Percentiles rank a stretch among this genome's conserved stretches.
Conservation (phyloP, 2,888 invertebrate genomes). For the Oithona nana region DNA sequence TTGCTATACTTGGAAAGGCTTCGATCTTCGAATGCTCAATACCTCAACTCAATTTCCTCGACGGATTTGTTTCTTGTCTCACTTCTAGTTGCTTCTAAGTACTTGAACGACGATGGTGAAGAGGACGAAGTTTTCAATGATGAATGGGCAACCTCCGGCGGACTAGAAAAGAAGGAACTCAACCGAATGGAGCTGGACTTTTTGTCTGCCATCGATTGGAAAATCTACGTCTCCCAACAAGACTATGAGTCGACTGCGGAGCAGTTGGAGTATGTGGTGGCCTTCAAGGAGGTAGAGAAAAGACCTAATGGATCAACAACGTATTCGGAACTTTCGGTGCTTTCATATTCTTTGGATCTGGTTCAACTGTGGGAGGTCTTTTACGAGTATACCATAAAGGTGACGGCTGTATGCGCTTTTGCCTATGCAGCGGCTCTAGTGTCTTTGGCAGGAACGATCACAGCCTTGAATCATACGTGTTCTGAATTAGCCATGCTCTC, state of each 20-base stretch:
- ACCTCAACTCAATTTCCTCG: constrained; percentile 60
- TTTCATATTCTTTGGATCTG: constrained; percentile 30
- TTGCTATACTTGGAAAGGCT: constrained; percentile 81
- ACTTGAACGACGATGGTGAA: constrained; percentile 76
- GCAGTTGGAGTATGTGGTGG: constrained; percentile 49
- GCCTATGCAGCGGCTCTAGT: constrained; percentile 41
- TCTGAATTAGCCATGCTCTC: no score
- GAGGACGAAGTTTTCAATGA: constrained; percentile 74
- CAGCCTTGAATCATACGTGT: no score
- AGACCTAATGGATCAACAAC: constrained; percentile 59
- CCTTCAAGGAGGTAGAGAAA: constrained; percentile 45
- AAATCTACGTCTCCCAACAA: constrained; percentile 53
- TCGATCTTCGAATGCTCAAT: constrained; percentile 53
- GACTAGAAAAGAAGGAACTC: constrained; percentile 47
- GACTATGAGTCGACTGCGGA: constrained; percentile 52
- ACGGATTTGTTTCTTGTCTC: constrained; percentile 86
- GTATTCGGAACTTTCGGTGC: constrained; percentile 50
- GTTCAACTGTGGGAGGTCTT: constrained; percentile 26
- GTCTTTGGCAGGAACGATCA: constrained; percentile 40
- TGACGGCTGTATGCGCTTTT: constrained; percentile 37
- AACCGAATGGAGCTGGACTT: constrained; percentile 71
- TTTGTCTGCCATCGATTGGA: constrained; percentile 74
- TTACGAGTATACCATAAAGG: constrained; percentile 33
- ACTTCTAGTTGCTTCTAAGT: constrained; percentile 92
- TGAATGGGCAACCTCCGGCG: constrained; percentile 78